These are phyloP conservation scores for Catagonus wagneri DNA, from an alignment of 2,113 vertebrate species.

Conservation along the genomic window DNA sequence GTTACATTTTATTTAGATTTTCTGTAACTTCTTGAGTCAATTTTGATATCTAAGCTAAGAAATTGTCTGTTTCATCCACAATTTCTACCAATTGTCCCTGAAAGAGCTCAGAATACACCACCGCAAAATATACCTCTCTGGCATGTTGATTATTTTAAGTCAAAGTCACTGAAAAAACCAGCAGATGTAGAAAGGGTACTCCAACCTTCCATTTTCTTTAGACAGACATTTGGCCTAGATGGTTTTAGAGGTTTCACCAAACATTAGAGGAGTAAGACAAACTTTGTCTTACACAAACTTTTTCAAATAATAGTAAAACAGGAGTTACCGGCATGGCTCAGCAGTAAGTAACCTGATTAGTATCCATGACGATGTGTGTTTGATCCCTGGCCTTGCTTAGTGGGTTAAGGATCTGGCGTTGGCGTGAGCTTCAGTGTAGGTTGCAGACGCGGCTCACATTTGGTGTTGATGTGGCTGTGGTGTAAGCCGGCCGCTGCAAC, in stretches of 20 bases:
- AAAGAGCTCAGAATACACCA: background rate
- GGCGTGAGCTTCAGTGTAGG: too few relatives aligned
- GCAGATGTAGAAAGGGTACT: background rate
- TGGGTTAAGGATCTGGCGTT: too few relatives aligned
- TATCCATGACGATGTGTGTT: too few relatives aligned
- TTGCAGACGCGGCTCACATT: too few relatives aligned
- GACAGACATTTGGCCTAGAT: background rate
- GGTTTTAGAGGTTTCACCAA: constrained; percentile 23
- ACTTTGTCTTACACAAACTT: background rate
- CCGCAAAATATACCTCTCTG: background rate
- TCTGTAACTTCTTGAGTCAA: background rate
- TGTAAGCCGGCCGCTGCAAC: too few relatives aligned
- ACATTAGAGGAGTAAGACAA: background rate
- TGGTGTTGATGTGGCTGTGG: too few relatives aligned
- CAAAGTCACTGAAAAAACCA: background rate
- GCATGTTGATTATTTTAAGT: background rate
- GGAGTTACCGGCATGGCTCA: background rate
- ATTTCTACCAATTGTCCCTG: constrained; percentile 1
- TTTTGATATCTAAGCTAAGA: background rate
- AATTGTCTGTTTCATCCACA: background rate
- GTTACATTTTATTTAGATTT: background rate
- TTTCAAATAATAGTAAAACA: constrained; percentile 18
- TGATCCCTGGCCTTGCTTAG: too few relatives aligned
- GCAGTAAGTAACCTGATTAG: too few relatives aligned
- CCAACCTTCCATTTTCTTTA: background rate